These are phyloP conservation scores for Mus caroli DNA, from an alignment of 2,797 vertebrate genomes.

Conservation along the genomic window DNA sequence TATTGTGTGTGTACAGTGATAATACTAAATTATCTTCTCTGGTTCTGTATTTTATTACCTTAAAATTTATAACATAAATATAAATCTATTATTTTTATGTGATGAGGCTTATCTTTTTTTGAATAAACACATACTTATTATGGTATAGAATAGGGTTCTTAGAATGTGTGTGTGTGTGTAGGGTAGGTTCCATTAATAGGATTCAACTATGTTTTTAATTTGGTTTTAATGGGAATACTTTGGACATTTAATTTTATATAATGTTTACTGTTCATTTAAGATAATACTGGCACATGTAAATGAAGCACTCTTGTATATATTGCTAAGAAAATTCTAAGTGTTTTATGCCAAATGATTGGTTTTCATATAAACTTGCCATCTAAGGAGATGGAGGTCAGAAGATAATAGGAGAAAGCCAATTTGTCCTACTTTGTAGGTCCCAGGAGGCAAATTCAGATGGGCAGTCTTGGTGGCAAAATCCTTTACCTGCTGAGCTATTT, in stretches of 20 bases:
- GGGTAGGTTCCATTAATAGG: neutral
- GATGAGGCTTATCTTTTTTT: conserved; percentile 6
- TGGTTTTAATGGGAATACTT: neutral
- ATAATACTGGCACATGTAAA: neutral
- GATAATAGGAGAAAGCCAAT: neutral
- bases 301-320: neutral
- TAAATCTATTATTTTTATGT: neutral
- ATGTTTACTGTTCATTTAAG: conserved; percentile 31
- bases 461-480: neutral
- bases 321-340: neutral
- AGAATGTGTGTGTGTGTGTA: neutral
- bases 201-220: neutral
- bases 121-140: neutral
- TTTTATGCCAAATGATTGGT: neutral
- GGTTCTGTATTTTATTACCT: neutral
- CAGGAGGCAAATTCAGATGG: neutral
- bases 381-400: neutral
- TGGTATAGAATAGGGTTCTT: neutral
- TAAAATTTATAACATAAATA: conserved; percentile 13
- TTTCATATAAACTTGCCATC: neutral
- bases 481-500: neutral
- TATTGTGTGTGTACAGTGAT: neutral
- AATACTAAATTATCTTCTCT: neutral
- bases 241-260: neutral
- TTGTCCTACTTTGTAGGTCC: neutral